Evolutionary conservation across 2,113 vertebrate genomes (phyloP), one percentile per base, ranked within the genome.

Genomic region (Vulpes ferrilata): DNA sequence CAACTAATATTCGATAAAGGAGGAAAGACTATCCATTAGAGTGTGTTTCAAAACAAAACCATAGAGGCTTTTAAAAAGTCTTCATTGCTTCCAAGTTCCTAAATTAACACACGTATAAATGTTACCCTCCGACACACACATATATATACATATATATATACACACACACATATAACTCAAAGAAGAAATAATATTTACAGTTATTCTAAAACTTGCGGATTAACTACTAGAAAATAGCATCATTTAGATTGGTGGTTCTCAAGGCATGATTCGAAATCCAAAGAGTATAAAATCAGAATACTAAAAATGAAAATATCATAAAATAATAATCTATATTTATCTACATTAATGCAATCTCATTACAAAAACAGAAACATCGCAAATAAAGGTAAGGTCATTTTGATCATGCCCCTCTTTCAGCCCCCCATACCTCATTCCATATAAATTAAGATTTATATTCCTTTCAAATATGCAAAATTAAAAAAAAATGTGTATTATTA

Each of bases 1-100:
- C n/a, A n/a, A n/a, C n/a, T n/a, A n/a, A n/a, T n/a, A n/a, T n/a
- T n/a, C n/a, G n/a, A n/a, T n/a, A n/a, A n/a, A n/a, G n/a, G n/a
- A n/a, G n/a, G n/a, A n/a, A n/a, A n/a, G n/a, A n/a, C n/a, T n/a
- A n/a, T n/a, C n/a, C n/a, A 48, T 55, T 87, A 93, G 19, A 81
- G 35, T 32, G 22, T 69, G 84, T 69, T 97, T 88, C n/a, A 84
- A 93, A 96, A 22, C 90, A 83, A 88, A 62, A 30, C 30, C 23
- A 64, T 10, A 43, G 8, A 65, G 35, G 35, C 12, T 60, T 80
- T 57, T 38, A n/a, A 20, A 74, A 96, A 59, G 0, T 81, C 59
- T 81, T 65, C 35, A 92, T 38, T 76, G 38, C 6, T 79, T 95
- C 90, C 5, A 67, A 60, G 8, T 86, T 89, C 48, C 13, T 32